Conservation (phyloP, 2,888 invertebrate genomes). For the Biston betularia region DNA sequence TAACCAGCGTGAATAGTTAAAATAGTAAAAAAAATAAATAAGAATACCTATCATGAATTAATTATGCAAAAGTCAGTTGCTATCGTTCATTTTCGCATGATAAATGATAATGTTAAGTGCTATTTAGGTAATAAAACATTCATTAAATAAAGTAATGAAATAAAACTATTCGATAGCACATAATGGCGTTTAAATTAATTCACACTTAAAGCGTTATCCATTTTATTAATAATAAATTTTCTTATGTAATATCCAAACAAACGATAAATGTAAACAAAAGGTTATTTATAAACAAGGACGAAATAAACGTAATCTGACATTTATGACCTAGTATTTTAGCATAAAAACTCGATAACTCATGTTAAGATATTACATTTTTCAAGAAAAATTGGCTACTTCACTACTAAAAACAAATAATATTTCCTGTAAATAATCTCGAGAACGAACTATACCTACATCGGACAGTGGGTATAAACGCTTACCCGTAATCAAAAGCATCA, state of each 20-base stretch:
- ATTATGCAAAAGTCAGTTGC: constrained; percentile 3
- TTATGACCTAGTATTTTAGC: constrained; percentile 19
- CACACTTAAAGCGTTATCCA: constrained; percentile 17
- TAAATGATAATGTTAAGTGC: constrained; percentile 15
- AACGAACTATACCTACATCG: too few relatives aligned
- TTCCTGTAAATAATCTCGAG: too few relatives aligned
- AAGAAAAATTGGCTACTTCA: neutral
- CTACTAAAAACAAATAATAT: neutral
- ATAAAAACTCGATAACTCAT: constrained; percentile 2
- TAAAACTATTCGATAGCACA: constrained; percentile 20
- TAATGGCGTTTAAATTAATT: constrained; percentile 30
- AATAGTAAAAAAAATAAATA: neutral
- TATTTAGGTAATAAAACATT: constrained; percentile 27
- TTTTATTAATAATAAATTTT: constrained; percentile 24
- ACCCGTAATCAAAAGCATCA: too few relatives aligned
- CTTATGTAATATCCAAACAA: constrained; percentile 21
- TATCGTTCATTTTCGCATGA: constrained; percentile 9
- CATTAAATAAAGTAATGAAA: constrained; percentile 23
- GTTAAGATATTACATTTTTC: neutral
- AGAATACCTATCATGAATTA: constrained; percentile 8
- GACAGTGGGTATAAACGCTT: too few relatives aligned
- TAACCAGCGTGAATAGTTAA: too few relatives aligned
- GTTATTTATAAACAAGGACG: constrained; percentile 4
- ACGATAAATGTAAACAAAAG: constrained; percentile 12
- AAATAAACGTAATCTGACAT: constrained; percentile 18